These are phyloP conservation scores for Rhinopithecus roxellana DNA, from an alignment of 2,113 vertebrate genomes.

Conservation along the genomic window DNA sequence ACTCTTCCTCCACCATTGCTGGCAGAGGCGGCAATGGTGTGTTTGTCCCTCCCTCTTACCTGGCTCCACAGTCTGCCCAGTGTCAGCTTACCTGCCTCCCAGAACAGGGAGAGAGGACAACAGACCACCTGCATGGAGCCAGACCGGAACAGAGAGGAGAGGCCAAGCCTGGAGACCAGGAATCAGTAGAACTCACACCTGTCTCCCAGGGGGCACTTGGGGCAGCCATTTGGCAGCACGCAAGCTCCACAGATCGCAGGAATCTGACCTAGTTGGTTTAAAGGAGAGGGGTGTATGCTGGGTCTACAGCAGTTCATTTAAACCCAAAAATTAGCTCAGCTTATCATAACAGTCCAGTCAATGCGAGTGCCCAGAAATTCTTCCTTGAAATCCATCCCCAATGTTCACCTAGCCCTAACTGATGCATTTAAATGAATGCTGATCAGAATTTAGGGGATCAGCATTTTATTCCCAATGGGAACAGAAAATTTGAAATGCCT, in stretches of 20 bases:
- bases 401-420: not conserved
- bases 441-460: not conserved
- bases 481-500: not conserved
- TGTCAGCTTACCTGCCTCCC: not conserved
- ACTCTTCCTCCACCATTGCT: no score
- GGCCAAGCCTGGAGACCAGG: not conserved
- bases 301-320: not conserved
- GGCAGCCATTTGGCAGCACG: no score
- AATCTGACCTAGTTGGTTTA: not conserved
- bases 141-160: not conserved
- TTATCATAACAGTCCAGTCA: constrained; percentile 19
- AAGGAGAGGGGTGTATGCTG: not conserved
- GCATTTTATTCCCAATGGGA: not conserved
- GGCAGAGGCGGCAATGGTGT: not conserved
- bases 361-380: not conserved
- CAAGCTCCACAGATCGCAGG: not conserved
- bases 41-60: not conserved
- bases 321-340: not conserved
- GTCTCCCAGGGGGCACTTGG: no score
- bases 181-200: not conserved
- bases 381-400: not conserved
- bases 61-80: not conserved
- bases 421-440: not conserved
- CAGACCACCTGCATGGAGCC: not conserved
- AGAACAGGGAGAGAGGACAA: not conserved